Evolutionary conservation across 2,113 vertebrate genomes (phyloP).

Genomic region (human): GRCh38 chr2:76863001-76863500

Average conservation of each 20-base stretch:
- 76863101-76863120: not conserved
- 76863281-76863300: not conserved
- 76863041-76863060: not conserved
- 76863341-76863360: not conserved
- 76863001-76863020: not conserved
- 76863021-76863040: not conserved
- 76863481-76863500: not conserved
- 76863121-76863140: not conserved
- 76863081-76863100: not conserved
- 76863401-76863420: not conserved
- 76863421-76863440: not conserved
- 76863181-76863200: not conserved
- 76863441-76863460: not conserved
- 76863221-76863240: not conserved
- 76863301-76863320: not conserved
- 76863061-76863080: not conserved
- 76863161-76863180: not conserved
- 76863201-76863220: not conserved
- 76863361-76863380: not conserved
- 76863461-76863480: not conserved
- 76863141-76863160: not conserved
- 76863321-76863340: not conserved
- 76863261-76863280: not conserved
- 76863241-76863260: not conserved
- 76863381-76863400: not conserved